Conservation (phyloP, 2,888 invertebrate species). For the Mythimna impura region DNA sequence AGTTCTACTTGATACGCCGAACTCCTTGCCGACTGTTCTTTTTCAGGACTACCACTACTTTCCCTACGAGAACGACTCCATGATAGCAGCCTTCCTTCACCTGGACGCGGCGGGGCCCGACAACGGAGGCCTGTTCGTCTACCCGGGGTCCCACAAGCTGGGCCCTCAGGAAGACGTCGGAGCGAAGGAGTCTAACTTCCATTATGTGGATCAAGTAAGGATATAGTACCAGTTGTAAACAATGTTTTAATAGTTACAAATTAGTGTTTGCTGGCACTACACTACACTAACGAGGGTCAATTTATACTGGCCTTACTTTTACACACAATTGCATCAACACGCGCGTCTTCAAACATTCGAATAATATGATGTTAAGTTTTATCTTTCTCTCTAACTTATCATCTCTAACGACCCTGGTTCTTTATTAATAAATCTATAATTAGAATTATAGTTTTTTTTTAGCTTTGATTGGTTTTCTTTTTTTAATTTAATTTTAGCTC, state of each 20-base stretch:
- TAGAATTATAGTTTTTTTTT: no score
- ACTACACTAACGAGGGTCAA: no score
- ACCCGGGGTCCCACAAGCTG: constrained; percentile 90
- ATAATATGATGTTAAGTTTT: no score
- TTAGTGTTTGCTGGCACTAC: no score
- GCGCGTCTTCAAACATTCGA: no score
- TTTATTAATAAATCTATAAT: no score
- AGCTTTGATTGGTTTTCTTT: neutral
- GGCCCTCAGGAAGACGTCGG: constrained; percentile 90
- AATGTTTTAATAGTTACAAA: no score
- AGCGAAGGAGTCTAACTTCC: constrained; percentile 81
- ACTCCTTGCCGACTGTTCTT: neutral
- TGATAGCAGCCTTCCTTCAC: constrained; percentile 91
- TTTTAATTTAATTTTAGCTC: neutral
- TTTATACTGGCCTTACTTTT: no score
- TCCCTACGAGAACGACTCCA: constrained; percentile 89
- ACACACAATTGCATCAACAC: no score
- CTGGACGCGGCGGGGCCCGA: constrained; percentile 89
- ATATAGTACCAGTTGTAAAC: neutral
- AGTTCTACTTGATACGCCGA: neutral
- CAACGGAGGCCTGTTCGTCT: constrained; percentile 91
- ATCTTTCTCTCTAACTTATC: no score
- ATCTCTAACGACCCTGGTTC: no score
- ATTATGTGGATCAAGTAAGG: constrained; percentile 86
- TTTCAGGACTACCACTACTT: constrained; percentile 91